These are phyloP conservation scores for Orycteropus afer DNA, from an alignment of 2,113 vertebrate species.

Conservation along the genomic window DNA sequence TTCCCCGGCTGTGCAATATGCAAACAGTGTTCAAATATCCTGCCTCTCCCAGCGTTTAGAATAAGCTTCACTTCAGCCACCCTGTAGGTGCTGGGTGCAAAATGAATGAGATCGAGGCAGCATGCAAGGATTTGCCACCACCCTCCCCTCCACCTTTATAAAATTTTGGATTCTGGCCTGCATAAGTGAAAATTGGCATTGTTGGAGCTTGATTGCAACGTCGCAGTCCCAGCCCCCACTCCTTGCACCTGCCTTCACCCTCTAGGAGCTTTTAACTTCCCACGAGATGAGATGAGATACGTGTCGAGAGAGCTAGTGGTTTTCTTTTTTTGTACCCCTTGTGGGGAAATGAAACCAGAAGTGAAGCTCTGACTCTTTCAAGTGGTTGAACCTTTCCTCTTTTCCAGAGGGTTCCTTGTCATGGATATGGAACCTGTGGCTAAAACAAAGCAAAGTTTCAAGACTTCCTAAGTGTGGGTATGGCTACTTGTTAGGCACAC, in stretches of 20 bases:
- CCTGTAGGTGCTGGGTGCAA: not conserved
- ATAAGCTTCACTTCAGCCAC: not conserved
- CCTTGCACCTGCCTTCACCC: not conserved
- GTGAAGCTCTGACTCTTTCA: not conserved
- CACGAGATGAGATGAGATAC: not conserved
- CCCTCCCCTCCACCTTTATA: not conserved
- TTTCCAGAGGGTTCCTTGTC: not conserved
- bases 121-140: not conserved
- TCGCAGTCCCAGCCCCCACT: not conserved
- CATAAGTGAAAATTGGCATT: not conserved
- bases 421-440: not conserved
- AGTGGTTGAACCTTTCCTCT: not conserved
- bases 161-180: not conserved
- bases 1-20: not conserved
- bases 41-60: not conserved
- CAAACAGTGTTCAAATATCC: not conserved
- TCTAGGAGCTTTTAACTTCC: conserved; percentile 3
- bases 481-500: not conserved
- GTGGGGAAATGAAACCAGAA: conserved; percentile 67
- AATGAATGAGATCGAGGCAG: not conserved
- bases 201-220: not conserved
- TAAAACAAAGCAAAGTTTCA: conserved; percentile 3
- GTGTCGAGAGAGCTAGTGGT: not conserved
- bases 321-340: conserved; percentile 30
- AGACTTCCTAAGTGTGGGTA: not conserved